These are phyloP conservation scores for Eulithis prunata DNA, from an alignment of 2,888 invertebrate genomes.

Conservation along the genomic window DNA sequence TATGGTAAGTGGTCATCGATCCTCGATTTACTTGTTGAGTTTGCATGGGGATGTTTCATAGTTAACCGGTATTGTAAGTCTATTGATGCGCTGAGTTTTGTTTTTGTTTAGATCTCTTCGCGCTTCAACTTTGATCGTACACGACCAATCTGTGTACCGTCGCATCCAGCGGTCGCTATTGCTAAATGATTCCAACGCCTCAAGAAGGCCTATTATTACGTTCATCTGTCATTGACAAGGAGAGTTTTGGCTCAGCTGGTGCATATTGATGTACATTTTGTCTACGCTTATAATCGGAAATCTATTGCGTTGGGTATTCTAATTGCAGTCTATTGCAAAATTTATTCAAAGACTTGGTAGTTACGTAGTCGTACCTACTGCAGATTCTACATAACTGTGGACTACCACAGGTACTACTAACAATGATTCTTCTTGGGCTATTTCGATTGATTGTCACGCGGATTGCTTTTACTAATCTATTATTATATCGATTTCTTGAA, in stretches of 20 bases:
- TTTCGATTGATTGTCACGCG: constrained; percentile 11
- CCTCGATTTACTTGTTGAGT: constrained; percentile 57
- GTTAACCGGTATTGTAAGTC: constrained; percentile 39
- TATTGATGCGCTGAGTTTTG: constrained; percentile 44
- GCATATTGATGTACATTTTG: constrained; percentile 26
- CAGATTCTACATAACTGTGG: background rate
- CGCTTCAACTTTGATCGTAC: constrained; percentile 39
- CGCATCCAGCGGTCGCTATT: constrained; percentile 32
- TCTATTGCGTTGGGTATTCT: constrained; percentile 22
- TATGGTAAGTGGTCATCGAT: constrained; percentile 66
- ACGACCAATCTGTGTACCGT: constrained; percentile 37
- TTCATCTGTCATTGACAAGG: constrained; percentile 36
- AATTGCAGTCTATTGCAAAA: constrained; percentile 15
- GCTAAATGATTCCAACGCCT: constrained; percentile 15
- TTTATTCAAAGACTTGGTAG: constrained; percentile 13
- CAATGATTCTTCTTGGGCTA: constrained; percentile 13
- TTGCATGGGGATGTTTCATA: constrained; percentile 60
- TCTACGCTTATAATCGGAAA: constrained; percentile 25
- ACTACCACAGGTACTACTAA: constrained; percentile 3
- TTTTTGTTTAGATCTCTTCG: constrained; percentile 47
- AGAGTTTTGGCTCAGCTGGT: constrained; percentile 45
- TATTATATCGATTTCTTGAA: constrained; percentile 19
- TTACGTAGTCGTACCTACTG: constrained; percentile 5
- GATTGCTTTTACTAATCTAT: background rate
- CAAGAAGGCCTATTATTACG: constrained; percentile 15